Evolutionary conservation across 2,113 vertebrate genomes (phyloP), one percentile per base, ranked within the genome.

Genomic region (Pteruthius melanotis): DNA sequence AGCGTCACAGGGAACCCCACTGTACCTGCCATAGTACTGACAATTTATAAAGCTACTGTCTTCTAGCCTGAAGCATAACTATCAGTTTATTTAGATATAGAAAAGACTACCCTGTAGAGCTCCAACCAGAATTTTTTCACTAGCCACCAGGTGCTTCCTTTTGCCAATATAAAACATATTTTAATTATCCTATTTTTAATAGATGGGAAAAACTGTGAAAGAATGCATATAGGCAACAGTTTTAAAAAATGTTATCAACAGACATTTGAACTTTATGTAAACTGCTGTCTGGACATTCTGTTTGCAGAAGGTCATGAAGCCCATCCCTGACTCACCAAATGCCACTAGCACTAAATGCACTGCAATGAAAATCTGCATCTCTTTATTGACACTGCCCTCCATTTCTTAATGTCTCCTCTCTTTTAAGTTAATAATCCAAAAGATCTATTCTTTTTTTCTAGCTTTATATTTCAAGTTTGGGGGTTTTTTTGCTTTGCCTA

Each of bases 1-100:
- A 72, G 18, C 33, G 63, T 28, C 20, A 63, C 0, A 0, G 8
- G 23, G 30, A 90, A 33, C 2, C 2, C 14, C 18, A 56, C 0
- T 7, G 10, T 10, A 84, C 35, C 18, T 53, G 19, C 22, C 31
- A 81, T 31, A 47, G 20, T 18, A 64, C 17, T 15, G 20, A 57
- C 0, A 8, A 28, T 59, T 71, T 50, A 8, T 68, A 13, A 85
- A 70, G 9, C 18, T 76, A 64, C 1, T 11, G 39, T 20, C 39
- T 50, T 76, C 31, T 57, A 28, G 40, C 72, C 5, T 80, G 27
- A 93, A 72, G 40, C 9, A 4, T 27, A 78, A 65, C 10, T 60
- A 75, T 9, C 12, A 60, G 4, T 15, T 83, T 57, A 65, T 26
- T 65, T 47, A 75, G 12, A 54, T 49, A 65, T 30, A 49, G 20